A percentile compares a stretch with the other conserved stretches of the same genome.
Conservation (phyloP, 2,888 invertebrate species). For the Cryptophagus acutangulus region DNA sequence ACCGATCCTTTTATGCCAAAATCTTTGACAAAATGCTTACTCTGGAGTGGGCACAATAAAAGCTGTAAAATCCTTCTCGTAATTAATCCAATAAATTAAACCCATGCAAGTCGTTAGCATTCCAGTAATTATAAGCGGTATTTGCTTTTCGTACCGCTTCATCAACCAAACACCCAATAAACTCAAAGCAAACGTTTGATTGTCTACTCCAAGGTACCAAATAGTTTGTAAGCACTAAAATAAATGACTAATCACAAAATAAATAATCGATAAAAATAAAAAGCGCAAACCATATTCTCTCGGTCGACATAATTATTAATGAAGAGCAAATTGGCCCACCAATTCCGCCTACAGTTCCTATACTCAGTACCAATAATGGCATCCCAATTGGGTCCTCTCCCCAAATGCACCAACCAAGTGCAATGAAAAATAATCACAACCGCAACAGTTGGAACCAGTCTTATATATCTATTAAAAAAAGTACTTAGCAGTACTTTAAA, state of each 20-base stretch:
- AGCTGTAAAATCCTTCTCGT: constrained; percentile 22
- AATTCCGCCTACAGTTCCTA: constrained; percentile 32
- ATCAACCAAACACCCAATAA: constrained; percentile 15
- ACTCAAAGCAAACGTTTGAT: constrained; percentile 19
- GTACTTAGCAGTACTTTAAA: constrained; percentile 21
- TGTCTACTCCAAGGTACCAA: constrained; percentile 35
- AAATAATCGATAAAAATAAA: not conserved
- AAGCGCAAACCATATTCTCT: constrained; percentile 31
- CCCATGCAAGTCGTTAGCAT: not conserved
- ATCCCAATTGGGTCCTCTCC: constrained; percentile 34
- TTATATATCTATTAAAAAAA: constrained; percentile 31
- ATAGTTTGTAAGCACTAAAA: constrained; percentile 31
- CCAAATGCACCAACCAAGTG: constrained; percentile 31
- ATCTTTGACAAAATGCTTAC: too few relatives aligned
- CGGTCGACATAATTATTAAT: constrained; percentile 32
- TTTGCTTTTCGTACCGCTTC: not conserved
- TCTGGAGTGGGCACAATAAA: constrained; percentile 1
- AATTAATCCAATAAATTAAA: constrained; percentile 23
- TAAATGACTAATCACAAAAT: not conserved
- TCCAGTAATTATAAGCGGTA: constrained; percentile 22
- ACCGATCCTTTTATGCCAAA: not conserved
- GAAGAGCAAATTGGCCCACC: constrained; percentile 35
- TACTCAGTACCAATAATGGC: constrained; percentile 29
- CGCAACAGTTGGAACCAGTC: constrained; percentile 30
- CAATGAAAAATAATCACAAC: constrained; percentile 28